Percentiles rank a stretch among this genome's conserved stretches.
Evolutionary conservation across 2,888 invertebrate species (phyloP).

Genomic region (Lobophora halterata): DNA sequence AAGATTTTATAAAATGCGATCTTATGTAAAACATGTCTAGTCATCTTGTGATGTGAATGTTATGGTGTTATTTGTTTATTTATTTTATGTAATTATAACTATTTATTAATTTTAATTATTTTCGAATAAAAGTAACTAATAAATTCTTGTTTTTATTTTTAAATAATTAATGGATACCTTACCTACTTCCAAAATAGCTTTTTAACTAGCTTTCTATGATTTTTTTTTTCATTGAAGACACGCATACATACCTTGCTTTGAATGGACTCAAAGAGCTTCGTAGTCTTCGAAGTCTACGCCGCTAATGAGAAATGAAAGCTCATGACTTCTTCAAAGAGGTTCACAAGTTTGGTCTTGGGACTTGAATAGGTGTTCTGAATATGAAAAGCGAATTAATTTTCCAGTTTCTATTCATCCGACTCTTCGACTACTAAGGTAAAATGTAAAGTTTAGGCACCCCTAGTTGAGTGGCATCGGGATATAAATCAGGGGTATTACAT

Average conservation of each 20-base stretch:
- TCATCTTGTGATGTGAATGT: conserved; percentile 20
- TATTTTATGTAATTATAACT: conserved; percentile 12
- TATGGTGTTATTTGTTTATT: conserved; percentile 11
- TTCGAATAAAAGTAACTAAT: conserved; percentile 8
- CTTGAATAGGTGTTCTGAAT: conserved; percentile 17
- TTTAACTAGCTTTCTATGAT: too few relatives aligned
- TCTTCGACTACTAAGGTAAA: conserved; percentile 11
- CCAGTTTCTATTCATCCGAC: conserved; percentile 13
- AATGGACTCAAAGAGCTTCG: conserved; percentile 13
- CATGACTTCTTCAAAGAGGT: conserved; percentile 11
- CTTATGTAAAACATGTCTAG: conserved; percentile 17
- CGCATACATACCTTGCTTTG: too few relatives aligned
- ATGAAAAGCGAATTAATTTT: conserved; percentile 26
- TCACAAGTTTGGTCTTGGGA: conserved; percentile 26
- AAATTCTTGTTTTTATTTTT: neutral
- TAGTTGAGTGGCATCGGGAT: too few relatives aligned
- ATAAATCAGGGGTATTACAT: too few relatives aligned
- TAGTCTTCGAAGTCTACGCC: conserved; percentile 13
- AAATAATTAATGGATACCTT: neutral
- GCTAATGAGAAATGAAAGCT: conserved; percentile 24
- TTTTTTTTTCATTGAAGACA: too few relatives aligned
- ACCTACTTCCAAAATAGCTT: too few relatives aligned
- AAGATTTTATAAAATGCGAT: neutral
- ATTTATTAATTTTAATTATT: conserved; percentile 16
- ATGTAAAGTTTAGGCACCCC: too few relatives aligned